Conservation (phyloP, 2,888 invertebrate species). For the Mythimna pallens region DNA sequence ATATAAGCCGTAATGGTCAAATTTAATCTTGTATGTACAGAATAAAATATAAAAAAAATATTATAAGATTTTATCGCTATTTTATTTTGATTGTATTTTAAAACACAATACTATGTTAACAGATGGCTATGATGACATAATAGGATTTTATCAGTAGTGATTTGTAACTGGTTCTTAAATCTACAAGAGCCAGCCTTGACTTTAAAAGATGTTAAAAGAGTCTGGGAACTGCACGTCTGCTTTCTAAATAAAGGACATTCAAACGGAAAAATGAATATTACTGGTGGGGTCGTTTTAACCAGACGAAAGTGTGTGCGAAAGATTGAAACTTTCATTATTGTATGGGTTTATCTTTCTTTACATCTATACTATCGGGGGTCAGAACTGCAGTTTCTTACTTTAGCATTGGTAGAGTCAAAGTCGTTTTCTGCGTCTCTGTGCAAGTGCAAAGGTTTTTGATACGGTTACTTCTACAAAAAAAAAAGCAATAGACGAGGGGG, state of each 20-base stretch:
- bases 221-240: neutral
- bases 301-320: neutral
- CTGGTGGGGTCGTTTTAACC: neutral
- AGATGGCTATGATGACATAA: conserved; percentile 20
- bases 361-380: no score
- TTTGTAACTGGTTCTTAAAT: conserved; percentile 15
- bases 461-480: no score
- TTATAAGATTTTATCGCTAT: neutral
- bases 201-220: conserved; percentile 9
- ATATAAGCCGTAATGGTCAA: neutral
- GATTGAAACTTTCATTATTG: neutral
- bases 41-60: no score
- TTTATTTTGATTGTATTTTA: neutral
- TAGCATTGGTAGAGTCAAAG: no score
- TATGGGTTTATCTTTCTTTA: neutral
- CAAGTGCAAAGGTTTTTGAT: no score
- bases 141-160: conserved; percentile 22
- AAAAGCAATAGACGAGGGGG: no score
- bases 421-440: no score
- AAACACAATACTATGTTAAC: conserved; percentile 10
- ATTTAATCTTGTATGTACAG: no score
- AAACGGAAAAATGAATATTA: neutral
- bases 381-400: no score
- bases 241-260: neutral
- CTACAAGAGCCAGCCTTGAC: conserved; percentile 21